These are phyloP conservation scores for Meloidogyne hapla DNA, from an alignment of 1,140 invertebrate species.

Conservation along the genomic window DNA sequence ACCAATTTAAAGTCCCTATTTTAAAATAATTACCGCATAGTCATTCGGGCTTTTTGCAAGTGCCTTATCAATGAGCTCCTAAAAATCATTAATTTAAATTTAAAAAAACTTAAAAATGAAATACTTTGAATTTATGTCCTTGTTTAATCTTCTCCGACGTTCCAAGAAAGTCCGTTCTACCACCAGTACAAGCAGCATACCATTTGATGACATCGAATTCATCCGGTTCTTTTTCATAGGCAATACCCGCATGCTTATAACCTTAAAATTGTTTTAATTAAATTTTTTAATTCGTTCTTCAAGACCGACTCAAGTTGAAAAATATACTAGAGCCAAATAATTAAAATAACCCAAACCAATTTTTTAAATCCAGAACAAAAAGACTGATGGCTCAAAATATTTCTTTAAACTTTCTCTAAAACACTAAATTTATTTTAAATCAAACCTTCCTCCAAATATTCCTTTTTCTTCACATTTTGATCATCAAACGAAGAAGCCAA, in stretches of 20 bases:
- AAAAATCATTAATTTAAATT: not conserved
- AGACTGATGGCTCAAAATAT: no score
- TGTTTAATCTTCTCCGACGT: conserved; percentile 66
- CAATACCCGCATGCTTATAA: conserved; percentile 30
- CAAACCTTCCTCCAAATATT: conserved; percentile 32
- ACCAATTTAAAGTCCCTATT: not conserved
- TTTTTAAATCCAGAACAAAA: no score
- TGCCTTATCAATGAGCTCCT: conserved; percentile 62
- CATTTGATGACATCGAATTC: conserved; percentile 55
- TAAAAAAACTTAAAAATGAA: not conserved
- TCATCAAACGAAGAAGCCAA: conserved; percentile 17
- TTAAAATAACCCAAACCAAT: no score
- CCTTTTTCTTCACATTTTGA: conserved; percentile 32
- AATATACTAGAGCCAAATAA: no score
- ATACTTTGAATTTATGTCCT: conserved; percentile 58
- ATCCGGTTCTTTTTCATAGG: conserved; percentile 40
- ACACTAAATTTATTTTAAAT: not conserved
- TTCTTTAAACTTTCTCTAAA: not conserved
- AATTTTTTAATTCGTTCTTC: no score
- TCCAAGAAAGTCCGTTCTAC: conserved; percentile 54
- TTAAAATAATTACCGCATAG: conserved; percentile 40
- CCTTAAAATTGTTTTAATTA: conserved; percentile 18
- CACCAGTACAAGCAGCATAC: conserved; percentile 50
- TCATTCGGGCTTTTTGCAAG: conserved; percentile 65
- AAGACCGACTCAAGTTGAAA: no score